Percentiles rank a stretch among this genome's conserved stretches.
Evolutionary conservation across 2,797 vertebrate genomes (phyloP).

Genomic region (Girardinus metallicus): DNA sequence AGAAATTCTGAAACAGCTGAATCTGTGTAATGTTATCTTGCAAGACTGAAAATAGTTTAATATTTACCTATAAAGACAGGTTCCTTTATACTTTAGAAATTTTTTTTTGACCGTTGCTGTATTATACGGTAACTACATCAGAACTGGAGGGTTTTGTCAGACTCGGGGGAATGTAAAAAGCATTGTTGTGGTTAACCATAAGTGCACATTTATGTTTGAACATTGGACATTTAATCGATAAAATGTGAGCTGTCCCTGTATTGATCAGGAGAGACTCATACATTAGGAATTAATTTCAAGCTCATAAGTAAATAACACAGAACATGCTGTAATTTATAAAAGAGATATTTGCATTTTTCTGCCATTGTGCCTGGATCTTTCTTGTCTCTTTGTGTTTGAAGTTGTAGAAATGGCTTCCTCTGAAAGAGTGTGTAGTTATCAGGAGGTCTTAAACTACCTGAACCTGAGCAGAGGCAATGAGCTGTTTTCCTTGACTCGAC

Average conservation of each 20-base stretch:
- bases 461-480: constrained; percentile 62
- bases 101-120: background rate
- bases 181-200: background rate
- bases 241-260: background rate
- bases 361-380: background rate
- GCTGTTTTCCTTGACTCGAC: constrained; percentile 56
- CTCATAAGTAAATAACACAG: background rate
- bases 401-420: constrained; percentile 8
- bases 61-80: background rate
- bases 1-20: background rate
- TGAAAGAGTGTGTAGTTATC: constrained; percentile 54
- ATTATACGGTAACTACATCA: background rate
- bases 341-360: background rate
- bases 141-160: background rate
- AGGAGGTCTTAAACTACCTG: constrained; percentile 63
- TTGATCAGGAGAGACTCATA: background rate
- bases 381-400: background rate
- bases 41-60: background rate
- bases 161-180: background rate
- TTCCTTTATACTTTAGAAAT: background rate
- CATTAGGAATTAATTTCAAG: background rate
- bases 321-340: background rate
- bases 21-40: background rate
- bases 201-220: background rate
- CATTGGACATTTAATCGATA: background rate